These are phyloP conservation scores for Sclerodermus sp. DNA, from an alignment of 2,888 invertebrate species.

Conservation along the genomic window DNA sequence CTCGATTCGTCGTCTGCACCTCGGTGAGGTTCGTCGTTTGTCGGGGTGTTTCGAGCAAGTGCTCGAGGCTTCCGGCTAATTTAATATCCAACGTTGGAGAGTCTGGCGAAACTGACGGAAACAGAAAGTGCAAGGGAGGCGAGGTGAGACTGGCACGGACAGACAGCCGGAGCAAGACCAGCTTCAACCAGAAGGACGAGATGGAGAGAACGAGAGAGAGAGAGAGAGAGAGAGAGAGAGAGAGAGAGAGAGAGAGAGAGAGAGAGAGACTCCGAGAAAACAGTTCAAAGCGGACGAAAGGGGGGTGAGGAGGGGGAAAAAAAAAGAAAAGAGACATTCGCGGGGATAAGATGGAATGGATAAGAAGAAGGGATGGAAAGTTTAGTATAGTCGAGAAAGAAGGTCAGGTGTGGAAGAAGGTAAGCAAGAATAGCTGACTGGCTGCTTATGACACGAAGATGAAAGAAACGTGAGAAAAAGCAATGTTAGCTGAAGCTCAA, in stretches of 20 bases:
- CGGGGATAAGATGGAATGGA: too few relatives aligned
- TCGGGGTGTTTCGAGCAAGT: conserved; percentile 10
- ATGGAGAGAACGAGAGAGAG: too few relatives aligned
- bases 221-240: background rate
- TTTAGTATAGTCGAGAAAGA: too few relatives aligned
- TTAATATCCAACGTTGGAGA: conserved; percentile 18
- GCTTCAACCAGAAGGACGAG: too few relatives aligned
- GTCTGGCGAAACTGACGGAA: conserved; percentile 2
- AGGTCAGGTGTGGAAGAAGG: background rate
- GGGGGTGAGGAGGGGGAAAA: conserved; percentile 4
- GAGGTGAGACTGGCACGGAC: background rate
- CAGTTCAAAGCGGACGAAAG: background rate
- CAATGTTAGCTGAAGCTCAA: too few relatives aligned
- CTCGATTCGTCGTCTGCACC: conserved; percentile 1
- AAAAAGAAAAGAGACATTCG: conserved; percentile 3
- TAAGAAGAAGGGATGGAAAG: too few relatives aligned
- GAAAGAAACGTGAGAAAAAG: too few relatives aligned
- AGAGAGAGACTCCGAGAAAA: background rate
- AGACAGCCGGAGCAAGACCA: too few relatives aligned
- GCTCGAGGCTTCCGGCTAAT: conserved; percentile 21
- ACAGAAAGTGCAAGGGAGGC: background rate
- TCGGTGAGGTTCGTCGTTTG: conserved; percentile 7
- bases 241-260: conserved; percentile 1
- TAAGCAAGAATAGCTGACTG: background rate
- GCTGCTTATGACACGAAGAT: background rate